Evolutionary conservation across 2,113 vertebrate genomes (phyloP), one percentile per base, ranked within the genome.

Genomic region (Noturus placidus): DNA sequence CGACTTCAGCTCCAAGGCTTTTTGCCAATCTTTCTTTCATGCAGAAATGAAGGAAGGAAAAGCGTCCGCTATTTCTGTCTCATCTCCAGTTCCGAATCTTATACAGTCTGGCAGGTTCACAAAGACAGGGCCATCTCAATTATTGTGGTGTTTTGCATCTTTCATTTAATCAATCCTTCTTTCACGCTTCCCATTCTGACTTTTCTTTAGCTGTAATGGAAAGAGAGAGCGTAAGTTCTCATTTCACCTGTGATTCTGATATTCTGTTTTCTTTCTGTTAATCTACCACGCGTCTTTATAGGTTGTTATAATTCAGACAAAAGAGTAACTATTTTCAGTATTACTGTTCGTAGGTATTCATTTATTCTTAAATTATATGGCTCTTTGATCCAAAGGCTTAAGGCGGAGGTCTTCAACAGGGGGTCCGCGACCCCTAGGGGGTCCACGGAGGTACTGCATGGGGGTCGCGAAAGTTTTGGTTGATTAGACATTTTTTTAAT

Each of bases 71-170:
- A 86, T 90, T 87, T 90, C 50, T 83, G 87, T 84, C 85, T 74
- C 56, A 15, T 88, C 89, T 87, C 82, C 27, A 87, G 89, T 50
- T 88, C 54, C 25, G 42, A 59, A 35, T 84, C 74, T 84, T 88
- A 84, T 70, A 63, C 30, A 79, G 81, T 35, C 84, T 90, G 85
- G 81, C 89, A 90, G 76, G 56, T 74, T 80, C 70, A 88, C 81
- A 90, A 86, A 88, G 87, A 63, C 74, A 57, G 56, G 25, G 33
- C 82, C 85, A 72, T 70, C 15, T 57, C 65, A 13, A 69, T 81
- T 81, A 54, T 57, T 72, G 50, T 72, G 52, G 4, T 35, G n/a
- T 42, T 14, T 67, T 56, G 77, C 25, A 35, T 82, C 74, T 52
- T 67, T 67, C 65, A 59, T 69, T 87, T 54, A 59, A 15, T 57